These are phyloP conservation scores for Paramacrobiotus metropolitanus DNA, from an alignment of 1,140 invertebrate genomes.

Conservation along the genomic window DNA sequence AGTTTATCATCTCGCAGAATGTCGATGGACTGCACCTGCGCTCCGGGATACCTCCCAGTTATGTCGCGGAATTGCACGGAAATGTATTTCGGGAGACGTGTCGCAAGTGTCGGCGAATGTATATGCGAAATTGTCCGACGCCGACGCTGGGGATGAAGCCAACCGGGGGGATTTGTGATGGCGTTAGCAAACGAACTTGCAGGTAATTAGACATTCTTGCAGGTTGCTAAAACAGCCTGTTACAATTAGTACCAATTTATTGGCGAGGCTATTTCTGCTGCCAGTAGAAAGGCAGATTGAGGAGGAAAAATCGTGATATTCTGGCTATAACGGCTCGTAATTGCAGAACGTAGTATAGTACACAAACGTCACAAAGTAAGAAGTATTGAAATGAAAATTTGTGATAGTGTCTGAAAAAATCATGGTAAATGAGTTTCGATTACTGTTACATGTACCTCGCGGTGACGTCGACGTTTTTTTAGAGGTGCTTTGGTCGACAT, in stretches of 20 bases:
- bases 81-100: constrained; percentile 95
- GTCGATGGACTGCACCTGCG: constrained; percentile 89
- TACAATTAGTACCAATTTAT: no score
- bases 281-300: no score
- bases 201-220: constrained; percentile 46
- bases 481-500: constrained; percentile 67
- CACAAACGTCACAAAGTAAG: no score
- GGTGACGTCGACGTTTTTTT: no score
- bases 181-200: constrained; percentile 29
- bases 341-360: no score
- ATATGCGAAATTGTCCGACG: constrained; percentile 48
- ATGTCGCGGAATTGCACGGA: constrained; percentile 80
- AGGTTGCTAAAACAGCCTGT: constrained; percentile 11
- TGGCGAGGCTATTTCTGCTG: no score
- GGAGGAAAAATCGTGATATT: no score
- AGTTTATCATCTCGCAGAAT: constrained; percentile 85
- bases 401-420: no score
- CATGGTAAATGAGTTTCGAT: no score
- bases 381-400: no score
- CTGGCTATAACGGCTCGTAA: no score
- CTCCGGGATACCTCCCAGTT: constrained; percentile 50
- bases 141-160: constrained; percentile 73
- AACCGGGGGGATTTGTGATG: constrained; percentile 47
- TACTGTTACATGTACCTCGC: no score
- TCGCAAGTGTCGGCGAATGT: constrained; percentile 63